phyloP scores from a whole-genome alignment of 1,140 invertebrate species.

The Drosophila virilis region DNA sequence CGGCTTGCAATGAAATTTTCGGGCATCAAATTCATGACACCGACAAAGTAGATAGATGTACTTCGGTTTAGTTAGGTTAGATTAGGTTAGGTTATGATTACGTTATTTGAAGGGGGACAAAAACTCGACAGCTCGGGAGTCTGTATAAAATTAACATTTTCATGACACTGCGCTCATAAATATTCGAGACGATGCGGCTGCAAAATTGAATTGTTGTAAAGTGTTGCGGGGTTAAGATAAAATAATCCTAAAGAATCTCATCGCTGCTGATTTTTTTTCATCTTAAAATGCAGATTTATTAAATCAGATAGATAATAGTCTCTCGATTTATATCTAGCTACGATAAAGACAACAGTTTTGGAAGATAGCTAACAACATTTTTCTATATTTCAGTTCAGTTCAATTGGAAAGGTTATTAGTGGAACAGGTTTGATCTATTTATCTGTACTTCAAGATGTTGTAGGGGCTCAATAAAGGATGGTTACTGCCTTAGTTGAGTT shows the following conservation, averaged over 20 bases:
- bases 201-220: conserved; percentile 14
- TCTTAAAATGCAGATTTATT: too few species aligned
- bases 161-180: conserved; percentile 27
- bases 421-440: too few species aligned
- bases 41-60: conserved; percentile 34
- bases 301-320: not conserved
- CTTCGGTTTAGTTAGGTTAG: conserved; percentile 27
- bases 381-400: too few species aligned
- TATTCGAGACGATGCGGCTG: conserved; percentile 15
- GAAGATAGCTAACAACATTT: too few species aligned
- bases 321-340: not conserved
- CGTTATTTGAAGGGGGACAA: conserved; percentile 33
- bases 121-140: conserved; percentile 17
- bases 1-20: conserved; percentile 23
- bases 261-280: too few species aligned
- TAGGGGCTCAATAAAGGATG: too few species aligned
- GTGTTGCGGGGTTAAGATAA: not conserved
- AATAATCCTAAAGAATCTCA: not conserved
- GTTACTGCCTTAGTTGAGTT: too few species aligned
- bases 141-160: conserved; percentile 34
- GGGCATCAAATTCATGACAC: conserved; percentile 31
- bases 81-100: conserved; percentile 26
- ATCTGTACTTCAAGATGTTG: too few species aligned
- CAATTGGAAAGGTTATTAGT: too few species aligned
- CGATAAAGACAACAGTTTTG: too few species aligned